Base-by-base conservation (phyloP, 2,113 vertebrate species). In the Protobothrops flavoviridis region DNA sequence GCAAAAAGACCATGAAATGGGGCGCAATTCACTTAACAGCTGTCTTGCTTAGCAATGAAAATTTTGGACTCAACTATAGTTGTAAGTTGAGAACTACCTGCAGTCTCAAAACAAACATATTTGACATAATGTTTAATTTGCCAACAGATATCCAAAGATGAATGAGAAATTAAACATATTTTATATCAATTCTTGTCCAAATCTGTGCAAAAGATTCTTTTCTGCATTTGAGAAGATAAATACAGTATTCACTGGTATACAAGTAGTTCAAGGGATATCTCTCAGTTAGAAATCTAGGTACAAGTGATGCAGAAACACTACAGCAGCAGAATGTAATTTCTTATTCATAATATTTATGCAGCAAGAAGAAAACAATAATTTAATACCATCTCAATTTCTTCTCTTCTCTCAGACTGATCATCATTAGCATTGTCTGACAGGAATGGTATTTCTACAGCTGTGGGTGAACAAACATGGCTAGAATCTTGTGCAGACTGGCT, bases 401-500 rank as follows among this genome's bases (percentile, higher is more conserved):
- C 45, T 20, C 85, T 89, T 91, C 24, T 4, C 24, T 53, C 15
- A 26, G 39, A 52, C 45, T 2, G 45, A 21, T 50, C 21, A n/a
- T 91, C 85, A 74, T 56, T 39, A 52, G 29, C 8, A 69, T 6
- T 59, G 20, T 85, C 43, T 15, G 11, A 85, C 15, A 50, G 26
- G 52, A 88, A 6, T 39, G 90, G 86, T 21, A 88, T 74, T 88
- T 74, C 33, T 33, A 33, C 7, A 33, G 33, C 8, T 8, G 56
- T 7, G 48, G 59, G 0, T 0, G 89, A 88, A 2, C 3, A 0
- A 21, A 11, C 55, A 53, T 2, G 85, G 64, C 50, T 3, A 91
- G 53, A 93, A 91, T 39, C 0, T 0, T 91, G 3, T 0, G 24
- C 0, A 0, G 64, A 4, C 1, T 0, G 0, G 0, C 81, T 0